Evolutionary conservation across 2,797 vertebrate species (phyloP).

Genomic region (Podargus strigoides): DNA sequence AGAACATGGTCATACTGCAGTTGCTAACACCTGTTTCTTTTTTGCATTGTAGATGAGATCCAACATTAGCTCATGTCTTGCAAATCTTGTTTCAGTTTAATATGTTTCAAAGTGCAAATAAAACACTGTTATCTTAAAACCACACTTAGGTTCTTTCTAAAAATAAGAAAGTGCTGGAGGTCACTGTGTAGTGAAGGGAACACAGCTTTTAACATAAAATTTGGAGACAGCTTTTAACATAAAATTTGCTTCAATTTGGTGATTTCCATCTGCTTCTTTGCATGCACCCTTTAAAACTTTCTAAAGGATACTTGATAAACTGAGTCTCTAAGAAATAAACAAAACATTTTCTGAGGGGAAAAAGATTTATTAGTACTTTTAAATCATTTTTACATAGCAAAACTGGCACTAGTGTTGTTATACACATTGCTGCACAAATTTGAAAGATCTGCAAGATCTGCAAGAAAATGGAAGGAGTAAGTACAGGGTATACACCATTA

Average conservation of each 20-base stretch:
- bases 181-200: not conserved
- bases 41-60: not conserved
- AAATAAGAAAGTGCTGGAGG: not conserved
- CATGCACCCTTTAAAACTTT: not conserved
- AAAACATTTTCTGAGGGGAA: not conserved
- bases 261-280: not conserved
- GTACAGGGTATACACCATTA: not conserved
- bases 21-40: not conserved
- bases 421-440: not conserved
- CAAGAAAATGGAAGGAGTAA: not conserved
- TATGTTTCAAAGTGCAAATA: not conserved
- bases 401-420: not conserved
- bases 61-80: not conserved
- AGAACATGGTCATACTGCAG: not conserved
- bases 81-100: not conserved
- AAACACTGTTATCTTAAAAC: not conserved
- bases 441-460: not conserved
- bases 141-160: not conserved
- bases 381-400: not conserved
- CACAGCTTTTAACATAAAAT: too few relatives aligned
- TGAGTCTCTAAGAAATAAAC: not conserved
- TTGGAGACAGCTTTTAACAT: not conserved
- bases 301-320: not conserved
- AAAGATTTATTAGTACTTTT: not conserved
- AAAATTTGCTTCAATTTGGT: not conserved